Evolutionary conservation across 2,113 vertebrate species (phyloP).

Genomic region (Psettodes erumei): DNA sequence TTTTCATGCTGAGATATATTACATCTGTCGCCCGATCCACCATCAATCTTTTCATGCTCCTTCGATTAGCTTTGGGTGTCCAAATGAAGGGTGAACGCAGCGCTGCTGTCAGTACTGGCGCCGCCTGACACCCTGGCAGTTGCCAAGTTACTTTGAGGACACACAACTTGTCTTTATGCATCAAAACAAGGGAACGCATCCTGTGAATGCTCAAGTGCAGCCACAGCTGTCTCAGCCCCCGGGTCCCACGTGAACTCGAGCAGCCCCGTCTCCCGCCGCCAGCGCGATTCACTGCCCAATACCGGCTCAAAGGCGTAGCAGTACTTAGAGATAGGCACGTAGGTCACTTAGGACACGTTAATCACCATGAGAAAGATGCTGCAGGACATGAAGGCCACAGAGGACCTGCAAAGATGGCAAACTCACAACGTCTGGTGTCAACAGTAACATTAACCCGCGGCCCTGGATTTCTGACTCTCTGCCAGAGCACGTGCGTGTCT

Average conservation of each 20-base stretch:
- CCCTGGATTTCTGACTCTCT: slow-evolving; percentile 2
- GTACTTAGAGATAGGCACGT: not conserved
- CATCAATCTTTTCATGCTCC: not conserved
- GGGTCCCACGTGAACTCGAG: slow-evolving; percentile 3
- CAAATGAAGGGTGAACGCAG: slow-evolving; percentile 2
- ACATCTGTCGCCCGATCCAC: not conserved
- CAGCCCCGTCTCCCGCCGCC: slow-evolving; percentile 3
- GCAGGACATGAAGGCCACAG: slow-evolving; percentile 13
- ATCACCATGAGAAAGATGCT: slow-evolving; percentile 13
- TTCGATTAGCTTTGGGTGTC: not conserved
- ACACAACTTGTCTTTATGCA: slow-evolving; percentile 36
- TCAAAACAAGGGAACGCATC: slow-evolving; percentile 17
- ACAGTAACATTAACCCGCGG: slow-evolving; percentile 2
- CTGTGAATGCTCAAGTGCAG: slow-evolving; percentile 16
- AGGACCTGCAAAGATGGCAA: slow-evolving; percentile 2
- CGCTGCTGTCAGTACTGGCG: not conserved
- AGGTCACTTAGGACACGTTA: slow-evolving; percentile 3
- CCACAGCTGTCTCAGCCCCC: slow-evolving; percentile 10
- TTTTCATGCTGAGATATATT: not conserved
- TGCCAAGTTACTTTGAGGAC: slow-evolving; percentile 22
- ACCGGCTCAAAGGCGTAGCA: slow-evolving; percentile 34
- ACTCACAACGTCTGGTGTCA: not conserved
- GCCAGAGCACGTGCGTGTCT: not conserved
- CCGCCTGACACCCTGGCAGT: not conserved
- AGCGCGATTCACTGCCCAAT: slow-evolving; percentile 4